Evolutionary conservation across 2,797 vertebrate genomes (phyloP), one percentile per base, ranked within the genome.

Genomic region (Pangasius mekongensis): DNA sequence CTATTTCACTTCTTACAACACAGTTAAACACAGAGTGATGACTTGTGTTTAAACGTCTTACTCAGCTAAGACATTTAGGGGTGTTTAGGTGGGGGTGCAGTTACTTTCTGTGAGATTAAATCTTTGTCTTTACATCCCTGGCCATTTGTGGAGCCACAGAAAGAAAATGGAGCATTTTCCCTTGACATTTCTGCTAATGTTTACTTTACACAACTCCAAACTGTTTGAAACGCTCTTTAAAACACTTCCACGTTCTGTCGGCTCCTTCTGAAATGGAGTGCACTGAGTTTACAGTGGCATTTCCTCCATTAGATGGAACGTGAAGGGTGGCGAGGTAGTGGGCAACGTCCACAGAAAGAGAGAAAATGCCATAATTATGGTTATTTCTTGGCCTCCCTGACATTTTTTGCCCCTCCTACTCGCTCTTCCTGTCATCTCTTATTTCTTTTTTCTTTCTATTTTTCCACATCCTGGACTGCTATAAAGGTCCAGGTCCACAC

Each of bases 281-380:
- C 86, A 76, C 56, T 56, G 82, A 86, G 89, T 92, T 89, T 90
- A 88, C 89, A 91, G 87, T 91, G 89, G 89, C 88, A 91, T 89
- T 92, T 91, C 91, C 89, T 89, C 86, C 88, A 87, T 85, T 87
- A 81, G 83, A 89, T 78, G 77, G 60, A 77, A 71, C 78, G 84
- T 85, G 77, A 86, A 87, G 89, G 83, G 66, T 83, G 87, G 77
- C 62, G 88, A 86, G 82, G 86, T 66, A 91, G 88, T 74, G 69
- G 78, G 47, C 73, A 86, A 76, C 60, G 71, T 47, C 47, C 47
- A 47, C 24, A 62, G 54, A 49, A 52, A 67, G 67, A 67, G 36
- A 67, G 54, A 87, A 88, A 88, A 89, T 80, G 87, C 49, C 73
- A 86, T 74, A 81, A 89, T 88, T 84, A 87, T 78, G 84, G 62